Conservation (phyloP, 2,888 invertebrate genomes). For the Hoplodrina ambigua region DNA sequence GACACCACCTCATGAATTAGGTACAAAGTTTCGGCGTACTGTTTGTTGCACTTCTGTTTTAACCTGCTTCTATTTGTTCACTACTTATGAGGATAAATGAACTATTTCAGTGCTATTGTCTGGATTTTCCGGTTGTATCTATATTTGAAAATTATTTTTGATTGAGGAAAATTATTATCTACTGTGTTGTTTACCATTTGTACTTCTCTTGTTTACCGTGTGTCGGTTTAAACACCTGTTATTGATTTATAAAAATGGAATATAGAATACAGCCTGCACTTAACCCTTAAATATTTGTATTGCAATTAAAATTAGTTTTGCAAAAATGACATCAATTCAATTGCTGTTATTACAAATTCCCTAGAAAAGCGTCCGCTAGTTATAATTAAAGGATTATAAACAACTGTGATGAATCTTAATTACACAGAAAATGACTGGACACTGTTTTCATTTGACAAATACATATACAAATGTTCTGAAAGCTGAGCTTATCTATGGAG, state of each 20-base stretch:
- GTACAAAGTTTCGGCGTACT: slow-evolving; percentile 48
- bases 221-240: too few species aligned
- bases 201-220: background rate
- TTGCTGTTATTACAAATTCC: slow-evolving; percentile 33
- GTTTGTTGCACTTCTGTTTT: slow-evolving; percentile 53
- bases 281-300: background rate
- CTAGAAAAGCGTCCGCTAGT: slow-evolving; percentile 62
- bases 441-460: slow-evolving; percentile 25
- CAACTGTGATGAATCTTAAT: slow-evolving; percentile 46
- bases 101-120: background rate
- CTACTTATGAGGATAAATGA: slow-evolving; percentile 2
- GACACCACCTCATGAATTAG: slow-evolving; percentile 63
- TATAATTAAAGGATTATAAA: slow-evolving; percentile 60
- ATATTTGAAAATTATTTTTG: slow-evolving; percentile 13
- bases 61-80: slow-evolving; percentile 16
- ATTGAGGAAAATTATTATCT: slow-evolving; percentile 30
- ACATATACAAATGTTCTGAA: slow-evolving; percentile 28
- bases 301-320: background rate
- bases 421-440: slow-evolving; percentile 34
- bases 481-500: slow-evolving; percentile 39
- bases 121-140: slow-evolving; percentile 15
- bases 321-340: background rate
- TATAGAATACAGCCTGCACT: background rate
- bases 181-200: background rate
- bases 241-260: background rate